Evolutionary conservation across 2,113 vertebrate species (phyloP).

Genomic region (Hydropotes inermis): DNA sequence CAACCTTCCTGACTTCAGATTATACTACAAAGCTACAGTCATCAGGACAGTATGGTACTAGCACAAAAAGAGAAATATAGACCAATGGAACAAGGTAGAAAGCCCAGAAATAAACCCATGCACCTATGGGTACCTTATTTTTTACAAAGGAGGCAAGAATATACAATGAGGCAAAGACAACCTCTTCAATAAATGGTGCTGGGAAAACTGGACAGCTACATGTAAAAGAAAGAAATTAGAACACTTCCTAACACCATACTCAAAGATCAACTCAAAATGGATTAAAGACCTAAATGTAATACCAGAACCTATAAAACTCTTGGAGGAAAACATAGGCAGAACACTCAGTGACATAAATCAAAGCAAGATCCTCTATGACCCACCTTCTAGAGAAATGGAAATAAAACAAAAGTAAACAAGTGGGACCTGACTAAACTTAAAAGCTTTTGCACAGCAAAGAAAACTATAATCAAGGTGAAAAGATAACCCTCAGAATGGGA

Average conservation of each 20-base stretch:
- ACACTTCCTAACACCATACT: not conserved
- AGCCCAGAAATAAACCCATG: not conserved
- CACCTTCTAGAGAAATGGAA: not conserved
- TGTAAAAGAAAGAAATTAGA: not conserved
- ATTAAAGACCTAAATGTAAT: not conserved
- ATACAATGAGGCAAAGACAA: not conserved
- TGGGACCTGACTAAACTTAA: not conserved
- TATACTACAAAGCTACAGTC: not conserved
- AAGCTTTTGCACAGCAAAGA: not conserved
- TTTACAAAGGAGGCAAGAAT: not conserved
- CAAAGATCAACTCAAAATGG: not conserved
- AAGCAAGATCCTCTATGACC: not conserved
- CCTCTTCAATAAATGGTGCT: not conserved
- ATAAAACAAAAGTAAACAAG: not conserved
- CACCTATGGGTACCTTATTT: not conserved
- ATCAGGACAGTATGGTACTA: not conserved
- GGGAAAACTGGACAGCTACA: not conserved
- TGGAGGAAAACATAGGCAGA: not conserved
- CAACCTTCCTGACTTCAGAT: not conserved
- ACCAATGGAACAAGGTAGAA: not conserved
- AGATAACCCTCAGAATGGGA: not conserved
- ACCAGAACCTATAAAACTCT: not conserved
- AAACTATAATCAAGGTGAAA: not conserved
- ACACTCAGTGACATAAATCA: not conserved
- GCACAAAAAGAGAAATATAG: not conserved